Evolutionary conservation across 2,113 vertebrate species (phyloP).

Genomic region (Nothocercus nigrocapillus): DNA sequence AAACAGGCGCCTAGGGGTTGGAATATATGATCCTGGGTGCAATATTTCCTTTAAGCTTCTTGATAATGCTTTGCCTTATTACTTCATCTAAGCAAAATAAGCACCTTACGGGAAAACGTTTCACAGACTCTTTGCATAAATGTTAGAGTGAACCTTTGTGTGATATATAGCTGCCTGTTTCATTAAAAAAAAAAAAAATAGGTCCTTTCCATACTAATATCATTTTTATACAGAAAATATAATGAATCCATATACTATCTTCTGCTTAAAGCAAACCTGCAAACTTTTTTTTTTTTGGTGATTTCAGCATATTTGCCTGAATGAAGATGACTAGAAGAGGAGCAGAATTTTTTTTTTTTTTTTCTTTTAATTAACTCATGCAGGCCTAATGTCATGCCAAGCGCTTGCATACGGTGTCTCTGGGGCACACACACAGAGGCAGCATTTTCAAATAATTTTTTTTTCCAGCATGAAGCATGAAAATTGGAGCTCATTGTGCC

Average conservation of each 20-base stretch:
- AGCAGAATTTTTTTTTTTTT: neutral
- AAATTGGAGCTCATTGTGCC: neutral
- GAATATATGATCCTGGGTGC: neutral
- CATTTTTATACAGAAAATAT: constrained; percentile 53
- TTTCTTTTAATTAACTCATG: constrained; percentile 37
- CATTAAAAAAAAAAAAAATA: constrained; percentile 30
- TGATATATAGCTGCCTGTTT: constrained; percentile 43
- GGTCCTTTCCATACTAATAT: constrained; percentile 51
- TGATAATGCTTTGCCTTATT: neutral
- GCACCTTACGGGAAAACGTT: constrained; percentile 13
- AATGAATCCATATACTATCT: constrained; percentile 34
- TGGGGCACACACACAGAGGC: fast-evolving
- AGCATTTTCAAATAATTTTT: neutral
- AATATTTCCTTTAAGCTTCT: neutral
- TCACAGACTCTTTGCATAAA: constrained; percentile 38
- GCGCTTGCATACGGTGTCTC: neutral
- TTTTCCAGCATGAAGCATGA: neutral
- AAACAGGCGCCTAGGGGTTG: neutral
- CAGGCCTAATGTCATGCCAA: neutral
- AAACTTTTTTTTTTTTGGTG: neutral
- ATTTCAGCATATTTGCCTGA: constrained; percentile 45
- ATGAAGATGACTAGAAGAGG: neutral
- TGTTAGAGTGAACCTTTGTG: neutral
- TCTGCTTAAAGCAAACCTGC: neutral
- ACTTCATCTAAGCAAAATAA: constrained; percentile 15